phyloP scores from a whole-genome alignment of 2,797 vertebrate species.

The Nyctalus aviator region DNA sequence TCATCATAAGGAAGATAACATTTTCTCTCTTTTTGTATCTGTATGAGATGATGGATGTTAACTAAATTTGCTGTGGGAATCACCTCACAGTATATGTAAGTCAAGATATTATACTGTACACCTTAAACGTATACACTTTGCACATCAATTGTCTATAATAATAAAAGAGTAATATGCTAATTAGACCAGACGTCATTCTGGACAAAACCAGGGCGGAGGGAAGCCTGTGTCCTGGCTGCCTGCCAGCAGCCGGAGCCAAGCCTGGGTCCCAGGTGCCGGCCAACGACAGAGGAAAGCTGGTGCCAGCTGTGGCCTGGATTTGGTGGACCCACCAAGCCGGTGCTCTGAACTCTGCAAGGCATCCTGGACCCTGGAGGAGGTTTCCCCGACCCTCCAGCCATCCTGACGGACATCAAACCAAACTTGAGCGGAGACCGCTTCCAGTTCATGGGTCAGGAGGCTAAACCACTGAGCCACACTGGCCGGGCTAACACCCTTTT shows the following conservation, averaged over 20 bases:
- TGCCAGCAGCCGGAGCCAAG: too few relatives aligned
- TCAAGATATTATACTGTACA: background rate
- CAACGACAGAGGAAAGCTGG: too few relatives aligned
- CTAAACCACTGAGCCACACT: too few relatives aligned
- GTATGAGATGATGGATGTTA: background rate
- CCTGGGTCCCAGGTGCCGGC: too few relatives aligned
- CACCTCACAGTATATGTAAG: background rate
- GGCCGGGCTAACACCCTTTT: background rate
- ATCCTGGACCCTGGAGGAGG: background rate
- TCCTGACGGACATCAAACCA: background rate
- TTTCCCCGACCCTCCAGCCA: background rate
- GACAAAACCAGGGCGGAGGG: too few relatives aligned
- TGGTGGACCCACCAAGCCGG: background rate
- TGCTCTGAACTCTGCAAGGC: background rate
- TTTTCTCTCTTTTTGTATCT: background rate
- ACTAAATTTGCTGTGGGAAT: background rate
- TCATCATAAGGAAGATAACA: background rate
- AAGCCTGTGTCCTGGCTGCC: too few relatives aligned
- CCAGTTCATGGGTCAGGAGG: too few relatives aligned
- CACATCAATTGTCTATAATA: too few relatives aligned
- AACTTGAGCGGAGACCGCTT: too few relatives aligned
- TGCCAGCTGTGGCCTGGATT: background rate
- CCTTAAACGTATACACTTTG: background rate
- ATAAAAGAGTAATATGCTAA: too few relatives aligned
- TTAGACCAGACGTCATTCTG: too few relatives aligned